Percentiles rank a stretch among this genome's conserved stretches.
Evolutionary conservation across 2,888 invertebrate species (phyloP).

Genomic region (Anarsia innoxiella): DNA sequence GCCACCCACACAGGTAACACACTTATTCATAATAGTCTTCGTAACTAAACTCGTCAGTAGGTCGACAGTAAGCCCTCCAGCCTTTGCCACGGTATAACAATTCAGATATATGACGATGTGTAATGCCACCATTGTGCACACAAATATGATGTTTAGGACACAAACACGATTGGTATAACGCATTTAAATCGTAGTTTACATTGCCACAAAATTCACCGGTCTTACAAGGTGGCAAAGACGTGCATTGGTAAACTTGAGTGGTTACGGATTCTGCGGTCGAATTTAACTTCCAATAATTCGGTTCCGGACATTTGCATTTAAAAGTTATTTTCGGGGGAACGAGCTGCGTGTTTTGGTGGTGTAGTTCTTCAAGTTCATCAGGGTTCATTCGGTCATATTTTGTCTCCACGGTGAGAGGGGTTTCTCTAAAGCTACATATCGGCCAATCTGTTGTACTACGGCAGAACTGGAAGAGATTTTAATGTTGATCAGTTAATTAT

Average conservation of each 20-base stretch:
- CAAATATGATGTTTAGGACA: conserved; percentile 78
- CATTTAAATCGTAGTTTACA: conserved; percentile 72
- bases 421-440: conserved; percentile 42
- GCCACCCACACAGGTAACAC: conserved; percentile 65
- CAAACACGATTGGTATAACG: conserved; percentile 77
- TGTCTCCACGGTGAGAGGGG: conserved; percentile 48
- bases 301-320: conserved; percentile 65
- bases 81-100: conserved; percentile 73
- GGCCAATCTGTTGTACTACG: conserved; percentile 50
- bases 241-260: conserved; percentile 57
- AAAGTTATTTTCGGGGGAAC: conserved; percentile 57
- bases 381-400: conserved; percentile 47
- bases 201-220: conserved; percentile 77
- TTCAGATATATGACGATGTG: conserved; percentile 63
- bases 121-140: conserved; percentile 63
- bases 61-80: conserved; percentile 73
- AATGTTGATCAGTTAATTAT: too few relatives aligned
- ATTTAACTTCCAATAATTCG: conserved; percentile 68
- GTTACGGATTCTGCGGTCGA: conserved; percentile 27
- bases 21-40: conserved; percentile 35
- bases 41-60: conserved; percentile 38
- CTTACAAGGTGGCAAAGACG: conserved; percentile 67
- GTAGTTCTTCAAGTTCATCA: conserved; percentile 52
- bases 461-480: conserved; percentile 76
- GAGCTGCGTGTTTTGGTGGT: conserved; percentile 51